Conservation (phyloP, 1,140 invertebrate species). For the Cryptotermes secundus region DNA sequence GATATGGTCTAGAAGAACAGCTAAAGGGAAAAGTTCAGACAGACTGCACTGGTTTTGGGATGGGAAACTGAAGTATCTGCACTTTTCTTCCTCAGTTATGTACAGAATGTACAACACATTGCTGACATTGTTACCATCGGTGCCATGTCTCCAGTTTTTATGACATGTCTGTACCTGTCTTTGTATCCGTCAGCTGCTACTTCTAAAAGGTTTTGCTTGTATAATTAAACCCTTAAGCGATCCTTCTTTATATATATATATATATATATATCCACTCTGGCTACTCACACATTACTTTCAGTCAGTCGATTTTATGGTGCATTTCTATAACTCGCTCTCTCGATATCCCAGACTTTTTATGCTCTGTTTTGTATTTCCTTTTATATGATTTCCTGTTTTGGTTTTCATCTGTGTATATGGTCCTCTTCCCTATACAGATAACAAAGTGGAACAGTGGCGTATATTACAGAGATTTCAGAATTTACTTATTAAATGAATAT, state of each 20-base stretch:
- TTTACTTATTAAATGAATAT: neutral
- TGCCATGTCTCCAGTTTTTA: neutral
- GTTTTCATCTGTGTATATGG: neutral
- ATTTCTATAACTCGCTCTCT: neutral
- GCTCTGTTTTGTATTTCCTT: slow-evolving; percentile 2
- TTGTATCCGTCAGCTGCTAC: slow-evolving; percentile 9
- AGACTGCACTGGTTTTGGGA: no score
- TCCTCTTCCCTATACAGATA: neutral
- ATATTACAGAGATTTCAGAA: neutral
- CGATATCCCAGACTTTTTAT: neutral
- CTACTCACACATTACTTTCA: neutral
- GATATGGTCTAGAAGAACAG: no score
- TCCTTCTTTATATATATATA: neutral
- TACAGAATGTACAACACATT: neutral
- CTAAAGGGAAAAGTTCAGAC: no score
- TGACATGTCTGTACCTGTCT: neutral
- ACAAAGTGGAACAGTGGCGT: neutral
- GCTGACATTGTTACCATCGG: neutral
- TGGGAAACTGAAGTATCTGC: neutral
- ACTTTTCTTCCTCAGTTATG: neutral
- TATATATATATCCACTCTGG: neutral
- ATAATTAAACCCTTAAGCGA: slow-evolving; percentile 17
- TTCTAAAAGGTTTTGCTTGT: slow-evolving; percentile 19
- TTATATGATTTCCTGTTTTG: slow-evolving; percentile 9
- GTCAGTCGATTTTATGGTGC: neutral